A percentile compares a stretch with the other conserved stretches of the same genome.
phyloP scores from a whole-genome alignment of 2,113 vertebrate genomes.

The Phoenicopterus ruber region DNA sequence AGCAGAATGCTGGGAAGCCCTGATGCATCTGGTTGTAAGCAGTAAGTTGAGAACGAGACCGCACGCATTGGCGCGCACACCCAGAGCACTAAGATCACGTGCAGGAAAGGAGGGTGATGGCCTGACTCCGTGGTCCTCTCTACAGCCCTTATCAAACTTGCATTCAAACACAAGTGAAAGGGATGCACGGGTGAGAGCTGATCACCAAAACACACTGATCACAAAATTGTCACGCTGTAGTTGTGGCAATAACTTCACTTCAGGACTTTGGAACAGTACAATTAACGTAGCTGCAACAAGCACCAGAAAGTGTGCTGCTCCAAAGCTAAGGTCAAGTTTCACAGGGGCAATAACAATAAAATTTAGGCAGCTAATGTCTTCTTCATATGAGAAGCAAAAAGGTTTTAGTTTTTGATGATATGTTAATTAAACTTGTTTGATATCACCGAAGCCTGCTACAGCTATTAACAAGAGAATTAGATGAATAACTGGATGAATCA shows the following conservation, averaged over 20 bases:
- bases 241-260: neutral
- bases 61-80: rapidly evolving
- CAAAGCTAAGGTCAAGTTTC: neutral
- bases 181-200: neutral
- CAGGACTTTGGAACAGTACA: neutral
- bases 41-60: neutral
- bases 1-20: neutral
- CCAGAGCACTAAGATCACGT: neutral
- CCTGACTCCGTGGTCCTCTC: neutral
- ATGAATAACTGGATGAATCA: conserved; percentile 44
- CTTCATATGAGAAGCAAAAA: neutral
- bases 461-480: conserved; percentile 5
- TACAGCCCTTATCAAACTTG: neutral
- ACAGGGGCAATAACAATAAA: neutral
- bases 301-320: neutral
- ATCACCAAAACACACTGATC: neutral
- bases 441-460: conserved; percentile 18
- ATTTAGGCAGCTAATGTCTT: neutral
- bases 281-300: neutral
- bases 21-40: neutral
- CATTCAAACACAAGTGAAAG: neutral
- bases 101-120: neutral
- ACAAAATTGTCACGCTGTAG: neutral
- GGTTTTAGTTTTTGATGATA: neutral
- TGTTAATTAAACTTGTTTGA: conserved; percentile 29